Evolutionary conservation across 2,797 vertebrate species (phyloP), one percentile per base, ranked within the genome.

Genomic region (Melanotaenia boesemani): DNA sequence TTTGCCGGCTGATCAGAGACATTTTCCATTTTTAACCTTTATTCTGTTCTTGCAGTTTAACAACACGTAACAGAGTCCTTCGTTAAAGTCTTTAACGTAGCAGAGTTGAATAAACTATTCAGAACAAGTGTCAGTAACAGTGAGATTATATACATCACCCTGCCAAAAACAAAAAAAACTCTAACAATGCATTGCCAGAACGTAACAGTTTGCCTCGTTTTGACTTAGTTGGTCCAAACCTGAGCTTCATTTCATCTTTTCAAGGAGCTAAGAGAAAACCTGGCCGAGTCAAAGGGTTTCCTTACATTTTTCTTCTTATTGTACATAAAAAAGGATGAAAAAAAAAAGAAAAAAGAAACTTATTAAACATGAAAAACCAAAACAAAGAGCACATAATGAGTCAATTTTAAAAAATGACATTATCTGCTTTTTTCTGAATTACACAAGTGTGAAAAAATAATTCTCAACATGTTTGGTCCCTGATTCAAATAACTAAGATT

Each of bases 401-500:
- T 50, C 26, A 60, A 32, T 70, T 11, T 48, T 64, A 60, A 15
- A 56, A 24, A 4, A 4, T 8, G 18, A 20, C 20, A 12, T 52
- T 48, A 15, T 37, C 7, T 63, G 62, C 18, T 7, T 22, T 13
- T 37, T 13, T 20, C 7, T 28, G 6, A 13, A 34, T 54, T 28
- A 68, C 6, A 63, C 16, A 30, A 18, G n/a, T 63, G 64, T 41
- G 2, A 65, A 15, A 7, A 76, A 74, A 79, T 52, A 34, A 80
- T 58, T 4, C 4, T 48, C 28, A 56, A 72, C 52, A 18, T 59
- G 37, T 73, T 74, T 20, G 1, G 18, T 66, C 70, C 68, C 75
- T 79, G 75, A 86, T 82, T 77, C 72, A 80, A 80, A 79, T 77
- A 84, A 83, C 72, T 63, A 60, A 67, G 66, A 76, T 39, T 71